These are phyloP conservation scores for Lycophotia porphyrea DNA, from an alignment of 2,888 invertebrate genomes.

Conservation along the genomic window DNA sequence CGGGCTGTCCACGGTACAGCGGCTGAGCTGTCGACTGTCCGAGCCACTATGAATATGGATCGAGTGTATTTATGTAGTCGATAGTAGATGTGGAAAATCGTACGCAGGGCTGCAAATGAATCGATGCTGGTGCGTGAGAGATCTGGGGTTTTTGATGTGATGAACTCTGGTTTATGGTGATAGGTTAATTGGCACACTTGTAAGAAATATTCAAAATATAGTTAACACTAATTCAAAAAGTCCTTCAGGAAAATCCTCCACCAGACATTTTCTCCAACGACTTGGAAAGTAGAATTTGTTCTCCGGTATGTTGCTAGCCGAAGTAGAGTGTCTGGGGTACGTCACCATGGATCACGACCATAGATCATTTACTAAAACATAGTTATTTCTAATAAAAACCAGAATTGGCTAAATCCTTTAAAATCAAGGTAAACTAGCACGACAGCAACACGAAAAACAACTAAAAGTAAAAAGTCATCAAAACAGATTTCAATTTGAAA, in stretches of 20 bases:
- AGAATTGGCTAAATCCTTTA: background rate
- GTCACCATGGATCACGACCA: background rate
- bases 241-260: background rate
- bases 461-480: background rate
- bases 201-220: background rate
- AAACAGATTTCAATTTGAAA: background rate
- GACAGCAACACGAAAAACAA: background rate
- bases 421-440: background rate
- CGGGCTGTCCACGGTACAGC: conserved; percentile 78
- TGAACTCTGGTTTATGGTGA: background rate
- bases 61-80: conserved; percentile 67
- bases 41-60: conserved; percentile 85
- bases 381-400: background rate
- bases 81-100: conserved; percentile 58
- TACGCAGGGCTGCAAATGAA: conserved; percentile 62
- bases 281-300: background rate
- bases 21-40: conserved; percentile 82
- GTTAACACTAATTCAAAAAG: background rate
- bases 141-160: conserved; percentile 10
- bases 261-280: background rate
- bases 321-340: background rate
- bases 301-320: background rate
- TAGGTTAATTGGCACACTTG: background rate
- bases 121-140: conserved; percentile 20
- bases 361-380: background rate